Conservation (phyloP, 37 sponge, comb jelly and placozoan genomes). For the Bolinopsis microptera region DNA sequence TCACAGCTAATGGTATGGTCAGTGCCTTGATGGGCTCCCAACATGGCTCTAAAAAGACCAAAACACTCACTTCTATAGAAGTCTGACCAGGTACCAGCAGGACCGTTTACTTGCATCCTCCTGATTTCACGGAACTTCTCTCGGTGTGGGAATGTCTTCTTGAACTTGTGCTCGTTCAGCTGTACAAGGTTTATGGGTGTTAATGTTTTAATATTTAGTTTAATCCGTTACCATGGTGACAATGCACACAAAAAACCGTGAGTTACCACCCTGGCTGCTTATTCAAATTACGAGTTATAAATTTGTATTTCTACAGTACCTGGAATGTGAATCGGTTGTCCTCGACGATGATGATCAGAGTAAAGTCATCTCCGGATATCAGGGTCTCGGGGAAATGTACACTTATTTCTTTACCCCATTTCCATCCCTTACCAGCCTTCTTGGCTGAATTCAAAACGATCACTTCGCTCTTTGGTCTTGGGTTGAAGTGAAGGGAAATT, state of each 20-base stretch:
- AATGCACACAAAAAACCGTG: too few species aligned
- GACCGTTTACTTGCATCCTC: background rate
- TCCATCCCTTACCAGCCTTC: background rate
- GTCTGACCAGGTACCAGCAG: background rate
- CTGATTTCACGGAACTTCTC: background rate
- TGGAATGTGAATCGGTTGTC: background rate
- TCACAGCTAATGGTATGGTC: too few species aligned
- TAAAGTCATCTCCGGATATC: background rate
- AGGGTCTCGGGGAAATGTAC: background rate
- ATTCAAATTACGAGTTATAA: too few species aligned
- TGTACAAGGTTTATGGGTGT: background rate
- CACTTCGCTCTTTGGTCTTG: background rate
- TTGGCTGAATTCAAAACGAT: background rate
- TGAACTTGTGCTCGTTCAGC: background rate
- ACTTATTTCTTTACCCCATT: background rate
- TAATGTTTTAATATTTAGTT: background rate
- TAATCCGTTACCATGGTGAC: too few species aligned
- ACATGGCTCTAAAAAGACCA: too few species aligned
- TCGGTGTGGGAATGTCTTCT: background rate
- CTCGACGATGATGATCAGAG: background rate
- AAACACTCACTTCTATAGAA: constrained; percentile 10
- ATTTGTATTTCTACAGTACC: background rate
- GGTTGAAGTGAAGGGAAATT: background rate
- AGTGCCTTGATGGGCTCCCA: too few species aligned
- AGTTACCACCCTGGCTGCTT: too few species aligned